Base-by-base conservation (phyloP, 2,113 vertebrate genomes). In the Clarias macrocephalus region DNA sequence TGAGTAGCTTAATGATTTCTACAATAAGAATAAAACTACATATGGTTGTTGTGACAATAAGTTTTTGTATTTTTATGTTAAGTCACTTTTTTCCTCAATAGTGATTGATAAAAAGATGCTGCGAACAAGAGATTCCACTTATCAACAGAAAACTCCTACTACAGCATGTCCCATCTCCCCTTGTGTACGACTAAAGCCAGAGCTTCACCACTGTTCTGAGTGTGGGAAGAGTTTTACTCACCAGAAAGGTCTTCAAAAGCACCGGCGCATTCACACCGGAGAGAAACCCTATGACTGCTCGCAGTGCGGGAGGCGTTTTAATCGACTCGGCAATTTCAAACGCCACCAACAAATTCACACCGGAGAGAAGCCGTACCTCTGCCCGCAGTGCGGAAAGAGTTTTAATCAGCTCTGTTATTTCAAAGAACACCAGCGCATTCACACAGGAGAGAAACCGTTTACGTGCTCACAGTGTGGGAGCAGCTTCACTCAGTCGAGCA, bases 321-420 rank as follows among this genome's bases (percentile, higher is more conserved):
- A 73, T 73, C 70, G 70, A 23, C 70, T 73, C 33, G 19, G 70
- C 3, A 73, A 73, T 23, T 73, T 42, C 37, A 73, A 73, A 12
- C 70, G 70, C 4, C 70, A 73, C 70, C 37, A 73, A 23, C 70
- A 73, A 3, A 48, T 42, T 21, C 70, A 73, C 70, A 48, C 70
- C 3, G 70, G 70, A 2, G 70, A 73, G 19, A 73, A 73, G 70
- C 70, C 70, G 37, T 48, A 23, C 5, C 3, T 4, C 13, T 73
- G 70, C 37, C 15, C 3, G 70, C 33, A 73, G 37, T 73, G 70
- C 12, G 70, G 70, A 12, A 73, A 73, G 70, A 48, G 70, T 48
- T 73, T 73, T 48, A 73, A 19, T 73, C 70, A 73, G 3, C 70
- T 73, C 70, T 42, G 70, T 12, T 73, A 73, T 73, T 73, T 73